Evolutionary conservation across 2,797 vertebrate species (phyloP).

Genomic region (Hydrolagus colliei): DNA sequence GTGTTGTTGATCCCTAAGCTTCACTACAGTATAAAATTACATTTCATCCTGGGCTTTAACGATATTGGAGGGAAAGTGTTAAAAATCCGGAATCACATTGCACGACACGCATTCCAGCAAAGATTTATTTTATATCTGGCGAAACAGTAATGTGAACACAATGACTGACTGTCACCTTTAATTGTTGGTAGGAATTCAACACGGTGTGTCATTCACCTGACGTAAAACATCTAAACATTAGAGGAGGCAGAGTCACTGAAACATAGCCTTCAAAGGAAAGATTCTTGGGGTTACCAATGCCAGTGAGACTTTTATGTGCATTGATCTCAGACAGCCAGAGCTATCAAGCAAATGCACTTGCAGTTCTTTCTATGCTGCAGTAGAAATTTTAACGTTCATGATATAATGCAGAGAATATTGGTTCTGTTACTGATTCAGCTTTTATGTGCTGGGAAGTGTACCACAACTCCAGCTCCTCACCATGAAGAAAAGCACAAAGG

Average conservation of each 20-base stretch:
- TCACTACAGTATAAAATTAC: background rate
- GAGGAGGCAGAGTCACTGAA: background rate
- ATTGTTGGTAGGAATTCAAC: slow-evolving; percentile 15
- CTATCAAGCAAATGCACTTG: background rate
- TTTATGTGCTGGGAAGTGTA: background rate
- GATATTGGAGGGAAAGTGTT: background rate
- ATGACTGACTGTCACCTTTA: slow-evolving; percentile 17
- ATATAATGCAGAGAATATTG: slow-evolving; percentile 13
- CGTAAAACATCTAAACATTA: background rate
- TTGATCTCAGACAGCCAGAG: background rate
- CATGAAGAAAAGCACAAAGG: background rate
- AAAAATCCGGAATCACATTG: background rate
- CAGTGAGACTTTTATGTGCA: background rate
- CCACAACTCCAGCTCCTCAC: background rate
- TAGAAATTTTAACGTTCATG: background rate
- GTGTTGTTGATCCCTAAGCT: background rate
- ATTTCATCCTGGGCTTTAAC: slow-evolving; percentile 19
- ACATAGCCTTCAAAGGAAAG: background rate
- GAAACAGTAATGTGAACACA: slow-evolving; percentile 21
- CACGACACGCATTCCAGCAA: background rate
- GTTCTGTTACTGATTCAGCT: slow-evolving; percentile 10
- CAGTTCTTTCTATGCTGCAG: background rate
- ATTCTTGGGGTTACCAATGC: background rate
- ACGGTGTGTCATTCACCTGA: slow-evolving; percentile 16
- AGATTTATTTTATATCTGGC: slow-evolving; percentile 23